Percentiles rank a stretch among this genome's conserved stretches.
phyloP scores from a whole-genome alignment of 2,797 vertebrate genomes.

The Anableps anableps region DNA sequence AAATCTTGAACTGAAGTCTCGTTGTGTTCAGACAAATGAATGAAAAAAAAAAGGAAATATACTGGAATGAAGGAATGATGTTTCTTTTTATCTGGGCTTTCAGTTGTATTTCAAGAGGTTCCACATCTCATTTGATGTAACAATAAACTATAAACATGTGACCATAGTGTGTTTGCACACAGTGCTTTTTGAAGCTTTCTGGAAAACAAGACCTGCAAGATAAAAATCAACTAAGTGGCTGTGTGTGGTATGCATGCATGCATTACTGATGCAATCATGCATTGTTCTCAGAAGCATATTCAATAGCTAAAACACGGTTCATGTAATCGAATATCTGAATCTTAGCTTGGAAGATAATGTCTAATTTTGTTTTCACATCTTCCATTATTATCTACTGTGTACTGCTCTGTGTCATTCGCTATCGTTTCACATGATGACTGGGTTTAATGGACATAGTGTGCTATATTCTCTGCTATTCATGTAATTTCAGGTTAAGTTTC shows the following conservation, averaged over 20 bases:
- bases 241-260: conserved; percentile 42
- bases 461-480: conserved; percentile 30
- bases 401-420: conserved; percentile 31
- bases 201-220: conserved; percentile 66
- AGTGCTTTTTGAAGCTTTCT: conserved; percentile 55
- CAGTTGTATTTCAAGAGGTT: conserved; percentile 45
- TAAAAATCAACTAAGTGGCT: conserved; percentile 63
- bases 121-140: conserved; percentile 61
- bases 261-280: conserved; percentile 26
- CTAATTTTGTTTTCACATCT: conserved; percentile 22
- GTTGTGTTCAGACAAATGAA: neutral
- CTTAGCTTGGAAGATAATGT: conserved; percentile 33
- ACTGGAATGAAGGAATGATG: neutral
- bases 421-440: conserved; percentile 24
- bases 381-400: conserved; percentile 31
- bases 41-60: neutral
- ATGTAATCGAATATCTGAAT: conserved; percentile 50
- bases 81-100: conserved; percentile 41
- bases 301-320: conserved; percentile 7
- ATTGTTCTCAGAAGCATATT: conserved; percentile 24
- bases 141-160: conserved; percentile 56
- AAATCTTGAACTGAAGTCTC: neutral
- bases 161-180: conserved; percentile 30
- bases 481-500: conserved; percentile 27
- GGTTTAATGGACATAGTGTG: conserved; percentile 18